A percentile compares a stretch with the other conserved stretches of the same genome.
phyloP scores from a whole-genome alignment of 2,113 vertebrate genomes.

The Trichechus manatus region DNA sequence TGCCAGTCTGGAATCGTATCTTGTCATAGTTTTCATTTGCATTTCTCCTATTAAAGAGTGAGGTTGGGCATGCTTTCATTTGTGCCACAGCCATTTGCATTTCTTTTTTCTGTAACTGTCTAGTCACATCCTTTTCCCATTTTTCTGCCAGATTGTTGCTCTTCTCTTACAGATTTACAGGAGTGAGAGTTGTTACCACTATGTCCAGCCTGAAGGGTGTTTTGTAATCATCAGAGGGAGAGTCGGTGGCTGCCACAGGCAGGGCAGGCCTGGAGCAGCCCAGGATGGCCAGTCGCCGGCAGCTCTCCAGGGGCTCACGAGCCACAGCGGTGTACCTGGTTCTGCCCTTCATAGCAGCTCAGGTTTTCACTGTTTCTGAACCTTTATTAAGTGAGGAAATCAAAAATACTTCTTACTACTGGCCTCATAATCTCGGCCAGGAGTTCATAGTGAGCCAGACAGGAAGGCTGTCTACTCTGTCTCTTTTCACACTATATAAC shows the following conservation, averaged over 20 bases:
- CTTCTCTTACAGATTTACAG: background rate
- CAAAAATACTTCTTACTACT: background rate
- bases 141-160: background rate
- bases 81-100: background rate
- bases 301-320: background rate
- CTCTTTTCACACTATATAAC: background rate
- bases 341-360: background rate
- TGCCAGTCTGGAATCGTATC: background rate
- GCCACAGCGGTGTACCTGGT: rapidly evolving
- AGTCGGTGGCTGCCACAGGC: background rate
- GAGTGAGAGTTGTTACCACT: background rate
- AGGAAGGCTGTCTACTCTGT: background rate
- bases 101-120: background rate
- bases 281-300: too few species aligned
- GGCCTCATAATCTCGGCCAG: background rate
- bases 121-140: background rate
- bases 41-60: background rate
- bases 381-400: background rate
- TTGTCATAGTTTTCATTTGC: background rate
- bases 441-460: background rate
- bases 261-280: background rate
- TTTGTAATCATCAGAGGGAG: background rate
- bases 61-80: background rate
- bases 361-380: background rate
- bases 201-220: background rate